Percentiles rank a stretch among this genome's conserved stretches.
These are phyloP conservation scores for Hylaeus volcanicus DNA, from an alignment of 1,140 invertebrate genomes.

Conservation along the genomic window DNA sequence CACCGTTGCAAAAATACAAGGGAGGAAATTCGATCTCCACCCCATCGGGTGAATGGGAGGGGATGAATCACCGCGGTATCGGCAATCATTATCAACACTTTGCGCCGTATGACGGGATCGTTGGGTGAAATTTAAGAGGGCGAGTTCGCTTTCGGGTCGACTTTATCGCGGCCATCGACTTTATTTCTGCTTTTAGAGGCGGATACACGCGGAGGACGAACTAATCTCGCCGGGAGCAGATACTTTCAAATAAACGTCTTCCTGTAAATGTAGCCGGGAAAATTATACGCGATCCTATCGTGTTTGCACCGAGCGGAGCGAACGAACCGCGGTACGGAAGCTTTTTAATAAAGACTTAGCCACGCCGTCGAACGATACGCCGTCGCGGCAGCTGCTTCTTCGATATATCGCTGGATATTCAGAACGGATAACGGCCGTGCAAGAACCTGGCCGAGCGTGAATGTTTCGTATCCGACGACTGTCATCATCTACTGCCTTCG, in stretches of 20 bases:
- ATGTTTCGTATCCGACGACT: too few relatives aligned
- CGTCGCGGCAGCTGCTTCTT: too few relatives aligned
- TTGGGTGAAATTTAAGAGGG: conserved; percentile 16
- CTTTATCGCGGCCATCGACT: conserved; percentile 30
- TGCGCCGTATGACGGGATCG: conserved; percentile 2
- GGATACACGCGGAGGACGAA: conserved; percentile 8
- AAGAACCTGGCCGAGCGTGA: too few relatives aligned
- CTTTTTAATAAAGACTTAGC: conserved; percentile 35
- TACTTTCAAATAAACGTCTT: conserved; percentile 40
- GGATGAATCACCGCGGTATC: neutral
- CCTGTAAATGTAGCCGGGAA: conserved; percentile 28
- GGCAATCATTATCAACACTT: conserved; percentile 42
- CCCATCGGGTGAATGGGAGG: neutral
- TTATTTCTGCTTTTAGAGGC: conserved; percentile 2
- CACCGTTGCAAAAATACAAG: conserved; percentile 5
- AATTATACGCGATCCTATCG: conserved; percentile 23
- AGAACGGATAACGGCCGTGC: too few relatives aligned
- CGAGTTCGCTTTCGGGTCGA: conserved; percentile 34
- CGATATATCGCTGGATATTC: too few relatives aligned
- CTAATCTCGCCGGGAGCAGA: conserved; percentile 26
- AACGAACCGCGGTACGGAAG: neutral
- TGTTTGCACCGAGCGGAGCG: neutral
- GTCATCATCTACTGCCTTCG: too few relatives aligned
- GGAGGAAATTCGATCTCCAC: conserved; percentile 24
- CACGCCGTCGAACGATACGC: neutral